These are phyloP conservation scores for Epistrophe eligans DNA, from an alignment of 2,888 invertebrate genomes.

Conservation along the genomic window DNA sequence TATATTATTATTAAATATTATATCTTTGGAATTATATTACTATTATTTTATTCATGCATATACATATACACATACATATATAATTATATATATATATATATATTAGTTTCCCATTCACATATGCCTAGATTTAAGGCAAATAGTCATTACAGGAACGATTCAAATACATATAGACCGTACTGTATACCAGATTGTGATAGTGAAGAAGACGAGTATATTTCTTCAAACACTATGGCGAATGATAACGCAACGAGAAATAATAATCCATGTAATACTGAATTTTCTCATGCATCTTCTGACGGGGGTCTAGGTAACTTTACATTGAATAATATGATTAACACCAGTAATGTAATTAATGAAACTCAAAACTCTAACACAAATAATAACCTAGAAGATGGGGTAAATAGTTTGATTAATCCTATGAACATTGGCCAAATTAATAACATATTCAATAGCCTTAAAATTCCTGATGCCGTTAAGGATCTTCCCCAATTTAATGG, in stretches of 20 bases:
- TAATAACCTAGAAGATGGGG: background rate
- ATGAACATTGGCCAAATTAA: background rate
- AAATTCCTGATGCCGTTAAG: constrained; percentile 28
- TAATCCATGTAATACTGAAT: background rate
- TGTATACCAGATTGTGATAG: constrained; percentile 6
- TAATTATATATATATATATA: background rate
- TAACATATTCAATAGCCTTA: background rate
- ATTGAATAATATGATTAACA: background rate
- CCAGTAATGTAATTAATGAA: background rate
- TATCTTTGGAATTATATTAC: background rate
- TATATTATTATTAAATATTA: background rate
- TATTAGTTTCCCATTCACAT: background rate
- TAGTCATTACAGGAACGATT: background rate
- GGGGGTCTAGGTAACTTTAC: background rate
- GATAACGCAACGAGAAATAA: background rate
- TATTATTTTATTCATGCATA: background rate
- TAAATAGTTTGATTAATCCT: background rate
- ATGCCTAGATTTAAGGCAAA: background rate
- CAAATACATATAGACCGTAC: constrained; percentile 1
- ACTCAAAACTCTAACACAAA: background rate
- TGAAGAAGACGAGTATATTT: background rate
- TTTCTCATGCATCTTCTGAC: background rate
- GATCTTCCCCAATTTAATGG: constrained; percentile 22
- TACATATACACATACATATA: background rate
- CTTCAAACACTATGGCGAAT: background rate